Conservation (phyloP, 2,113 vertebrate species). For the Lagopus muta region DNA sequence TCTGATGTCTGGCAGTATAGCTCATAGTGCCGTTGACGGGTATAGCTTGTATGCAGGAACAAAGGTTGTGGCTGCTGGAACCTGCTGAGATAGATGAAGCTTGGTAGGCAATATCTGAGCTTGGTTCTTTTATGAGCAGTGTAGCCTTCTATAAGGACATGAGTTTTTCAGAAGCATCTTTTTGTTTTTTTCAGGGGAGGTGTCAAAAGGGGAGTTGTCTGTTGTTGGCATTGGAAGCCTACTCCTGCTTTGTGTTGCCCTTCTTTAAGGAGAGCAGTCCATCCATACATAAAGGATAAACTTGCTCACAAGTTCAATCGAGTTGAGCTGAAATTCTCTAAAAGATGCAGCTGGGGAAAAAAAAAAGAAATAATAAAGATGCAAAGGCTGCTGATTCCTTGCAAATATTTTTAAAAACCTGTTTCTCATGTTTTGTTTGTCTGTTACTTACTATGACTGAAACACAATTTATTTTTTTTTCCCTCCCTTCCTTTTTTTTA, state of each 20-base stretch:
- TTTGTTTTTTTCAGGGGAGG: background rate
- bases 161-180: background rate
- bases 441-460: background rate
- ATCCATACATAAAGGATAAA: background rate
- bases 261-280: slow-evolving; percentile 2
- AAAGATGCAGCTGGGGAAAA: background rate
- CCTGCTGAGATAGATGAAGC: background rate
- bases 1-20: background rate
- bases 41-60: background rate
- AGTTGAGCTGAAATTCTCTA: background rate
- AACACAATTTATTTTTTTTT: background rate
- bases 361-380: background rate
- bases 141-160: background rate
- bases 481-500: rapidly evolving
- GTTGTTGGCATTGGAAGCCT: slow-evolving; percentile 27
- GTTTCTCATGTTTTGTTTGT: background rate
- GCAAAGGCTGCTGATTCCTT: background rate
- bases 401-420: background rate
- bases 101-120: background rate
- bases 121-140: background rate
- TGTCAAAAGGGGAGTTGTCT: background rate
- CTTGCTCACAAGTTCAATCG: background rate
- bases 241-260: background rate
- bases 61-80: background rate
- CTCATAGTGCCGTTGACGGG: background rate